phyloP scores from a whole-genome alignment of 37 sponge, comb jelly and placozoan genomes.

The Halisarca cf. caerulea region DNA sequence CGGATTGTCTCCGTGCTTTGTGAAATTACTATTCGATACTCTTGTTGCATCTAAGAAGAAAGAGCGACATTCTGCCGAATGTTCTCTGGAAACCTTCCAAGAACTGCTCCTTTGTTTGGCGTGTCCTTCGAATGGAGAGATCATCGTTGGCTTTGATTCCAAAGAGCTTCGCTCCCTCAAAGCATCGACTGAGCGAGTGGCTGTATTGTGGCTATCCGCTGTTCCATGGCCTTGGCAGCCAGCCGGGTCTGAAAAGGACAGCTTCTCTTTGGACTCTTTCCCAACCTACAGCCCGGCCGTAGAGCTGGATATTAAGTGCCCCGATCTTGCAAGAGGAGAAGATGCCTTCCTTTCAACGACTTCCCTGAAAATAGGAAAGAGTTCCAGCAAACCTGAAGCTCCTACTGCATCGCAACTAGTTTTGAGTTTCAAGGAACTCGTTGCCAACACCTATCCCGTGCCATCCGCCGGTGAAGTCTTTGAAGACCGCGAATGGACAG shows the following conservation, averaged over 20 bases:
- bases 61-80: no score
- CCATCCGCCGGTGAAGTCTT: not conserved
- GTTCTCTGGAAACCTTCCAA: not conserved
- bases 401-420: conserved; percentile 23
- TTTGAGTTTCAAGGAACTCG: conserved; percentile 32
- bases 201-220: conserved; percentile 64
- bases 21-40: no score
- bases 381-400: not conserved
- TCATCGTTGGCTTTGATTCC: not conserved
- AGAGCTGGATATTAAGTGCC: not conserved
- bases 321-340: not conserved
- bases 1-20: no score
- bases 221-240: conserved; percentile 22
- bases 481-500: not conserved
- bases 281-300: conserved; percentile 47
- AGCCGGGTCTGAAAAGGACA: not conserved
- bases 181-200: not conserved
- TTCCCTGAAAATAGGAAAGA: not conserved
- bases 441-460: conserved; percentile 39
- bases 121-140: not conserved
- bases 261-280: conserved; percentile 13
- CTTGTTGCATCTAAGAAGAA: no score
- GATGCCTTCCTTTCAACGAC: not conserved
- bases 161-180: not conserved
- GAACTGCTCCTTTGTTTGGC: not conserved